A percentile compares a stretch with the other conserved stretches of the same genome.
Conservation (phyloP, 2,797 vertebrate species). For the Pristis pectinata region DNA sequence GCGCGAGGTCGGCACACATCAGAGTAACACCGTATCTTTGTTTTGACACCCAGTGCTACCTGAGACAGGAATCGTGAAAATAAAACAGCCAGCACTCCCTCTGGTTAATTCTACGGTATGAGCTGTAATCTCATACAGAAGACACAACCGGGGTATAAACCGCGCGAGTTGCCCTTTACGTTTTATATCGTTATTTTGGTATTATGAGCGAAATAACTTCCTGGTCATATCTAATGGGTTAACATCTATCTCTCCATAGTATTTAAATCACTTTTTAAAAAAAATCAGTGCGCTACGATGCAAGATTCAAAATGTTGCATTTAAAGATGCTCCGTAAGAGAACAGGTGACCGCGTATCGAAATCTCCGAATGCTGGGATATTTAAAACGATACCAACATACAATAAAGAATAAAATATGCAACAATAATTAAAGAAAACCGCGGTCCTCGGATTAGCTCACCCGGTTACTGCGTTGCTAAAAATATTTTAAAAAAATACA, state of each 20-base stretch:
- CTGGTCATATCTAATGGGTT: neutral
- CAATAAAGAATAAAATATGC: neutral
- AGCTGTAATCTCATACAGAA: neutral
- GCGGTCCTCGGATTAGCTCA: neutral
- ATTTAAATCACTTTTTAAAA: neutral
- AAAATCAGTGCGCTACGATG: neutral
- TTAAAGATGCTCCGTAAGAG: neutral
- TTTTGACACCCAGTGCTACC: neutral
- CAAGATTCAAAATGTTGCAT: neutral
- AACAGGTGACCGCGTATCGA: neutral
- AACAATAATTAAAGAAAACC: neutral
- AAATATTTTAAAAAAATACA: neutral
- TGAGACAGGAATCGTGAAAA: neutral
- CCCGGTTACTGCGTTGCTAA: neutral
- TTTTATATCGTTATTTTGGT: neutral
- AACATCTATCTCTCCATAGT: neutral
- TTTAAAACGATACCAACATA: neutral
- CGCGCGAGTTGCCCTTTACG: neutral
- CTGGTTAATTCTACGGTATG: too few relatives aligned
- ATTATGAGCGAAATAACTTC: neutral
- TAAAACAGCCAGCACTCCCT: neutral
- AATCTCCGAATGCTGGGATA: neutral
- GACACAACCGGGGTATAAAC: too few relatives aligned
- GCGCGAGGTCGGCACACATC: neutral
- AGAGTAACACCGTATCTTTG: neutral